Conservation (phyloP, 2,797 vertebrate species). For the Aphelocoma californica region DNA sequence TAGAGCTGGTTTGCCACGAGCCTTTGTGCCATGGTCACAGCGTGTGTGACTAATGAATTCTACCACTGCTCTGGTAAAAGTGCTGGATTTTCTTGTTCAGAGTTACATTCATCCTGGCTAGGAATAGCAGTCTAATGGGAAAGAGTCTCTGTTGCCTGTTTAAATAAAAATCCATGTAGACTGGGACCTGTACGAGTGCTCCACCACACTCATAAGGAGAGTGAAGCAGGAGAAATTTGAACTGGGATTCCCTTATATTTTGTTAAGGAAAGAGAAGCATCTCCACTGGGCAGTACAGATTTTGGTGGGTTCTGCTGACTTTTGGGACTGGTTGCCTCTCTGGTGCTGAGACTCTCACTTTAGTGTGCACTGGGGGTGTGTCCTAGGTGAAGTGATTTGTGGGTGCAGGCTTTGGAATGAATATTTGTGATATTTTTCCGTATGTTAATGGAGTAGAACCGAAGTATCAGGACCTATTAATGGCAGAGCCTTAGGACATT, state of each 20-base stretch:
- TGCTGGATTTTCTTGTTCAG: neutral
- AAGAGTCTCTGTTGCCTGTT: neutral
- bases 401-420: neutral
- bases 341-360: neutral
- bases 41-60: neutral
- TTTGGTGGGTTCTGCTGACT: neutral
- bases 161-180: neutral
- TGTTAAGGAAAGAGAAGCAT: neutral
- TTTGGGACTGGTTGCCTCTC: neutral
- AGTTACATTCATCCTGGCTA: neutral
- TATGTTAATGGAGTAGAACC: neutral
- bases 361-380: fast-evolving
- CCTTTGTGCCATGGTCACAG: fast-evolving
- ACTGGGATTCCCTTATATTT: neutral
- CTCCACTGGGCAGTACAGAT: neutral
- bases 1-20: neutral
- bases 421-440: neutral
- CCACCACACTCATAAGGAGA: neutral
- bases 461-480: neutral
- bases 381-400: neutral
- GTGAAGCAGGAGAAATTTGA: neutral
- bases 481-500: neutral
- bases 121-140: neutral
- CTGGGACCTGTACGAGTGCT: fast-evolving
- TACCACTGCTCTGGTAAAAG: neutral